Base-by-base conservation (phyloP, 2,113 vertebrate species). In the Cottus gobio region DNA sequence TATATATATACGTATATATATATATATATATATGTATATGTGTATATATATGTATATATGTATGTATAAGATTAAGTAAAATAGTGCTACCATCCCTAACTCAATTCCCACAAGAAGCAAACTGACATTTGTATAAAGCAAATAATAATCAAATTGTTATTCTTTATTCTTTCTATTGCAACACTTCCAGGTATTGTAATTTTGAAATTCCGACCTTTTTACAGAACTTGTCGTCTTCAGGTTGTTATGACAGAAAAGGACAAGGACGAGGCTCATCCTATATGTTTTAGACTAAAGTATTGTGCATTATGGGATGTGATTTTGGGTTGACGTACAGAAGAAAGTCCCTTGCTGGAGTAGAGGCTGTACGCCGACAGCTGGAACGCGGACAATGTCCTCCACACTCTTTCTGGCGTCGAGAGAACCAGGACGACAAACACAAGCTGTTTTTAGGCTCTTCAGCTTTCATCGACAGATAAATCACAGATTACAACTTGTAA, bases 191-290 rank as follows among this genome's bases (percentile, higher is more conserved):
- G 63, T 71, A 28, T 65, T 56, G 42, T 58, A 7, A 50, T 50
- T 79, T 16, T 61, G n/a, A 73, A 64, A 66, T 44, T 77, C 61
- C 71, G 64, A 63, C 69, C 65, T 83, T 82, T 82, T 20, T 34
- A 34, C 37, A 66, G 50, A 63, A 5, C 20, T 75, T 71, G 50
- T 67, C 4, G 2, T 48, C 39, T 36, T 50, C 24, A 71, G 31
- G 68, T 60, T 66, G 60, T 63, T 42, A 22, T 26, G 62, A 42
- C 1, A 64, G 48, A 69, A 63, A 46, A 52, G 13, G 54, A 80
- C n/a, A 31, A 18, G 34, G 34, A 26, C 18, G 30, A 2, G 28
- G 18, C n/a, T 26, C 8, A 77, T 48, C 12, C 30, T 56, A 20
- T 63, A 46, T 37, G 12, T 26, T 67, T 78, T 67, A 24, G 46